These are phyloP conservation scores for Clarias platycephalus DNA, from an alignment of 2,797 vertebrate genomes.

Conservation along the genomic window DNA sequence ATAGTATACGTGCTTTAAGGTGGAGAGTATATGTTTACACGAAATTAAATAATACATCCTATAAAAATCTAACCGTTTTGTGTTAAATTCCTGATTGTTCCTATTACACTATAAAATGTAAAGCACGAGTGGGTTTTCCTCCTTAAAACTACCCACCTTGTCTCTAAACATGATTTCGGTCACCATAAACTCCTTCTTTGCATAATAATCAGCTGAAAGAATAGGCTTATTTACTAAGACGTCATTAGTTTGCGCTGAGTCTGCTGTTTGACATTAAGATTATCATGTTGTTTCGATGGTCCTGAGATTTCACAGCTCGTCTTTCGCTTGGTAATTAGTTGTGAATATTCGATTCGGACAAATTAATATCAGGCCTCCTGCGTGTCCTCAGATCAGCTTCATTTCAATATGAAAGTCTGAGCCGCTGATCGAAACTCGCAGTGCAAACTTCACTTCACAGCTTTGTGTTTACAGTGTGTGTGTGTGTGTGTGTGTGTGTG, in stretches of 20 bases:
- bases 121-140: neutral
- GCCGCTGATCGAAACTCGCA: constrained; percentile 44
- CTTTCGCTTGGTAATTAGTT: constrained; percentile 58
- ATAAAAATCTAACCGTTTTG: neutral
- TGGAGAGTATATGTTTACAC: neutral
- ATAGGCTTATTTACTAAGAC: constrained; percentile 38
- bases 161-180: constrained; percentile 42
- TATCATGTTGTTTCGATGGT: constrained; percentile 70
- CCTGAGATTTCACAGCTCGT: constrained; percentile 59
- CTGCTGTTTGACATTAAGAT: constrained; percentile 69
- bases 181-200: constrained; percentile 56
- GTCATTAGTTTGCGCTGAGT: constrained; percentile 63
- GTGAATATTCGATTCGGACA: constrained; percentile 55
- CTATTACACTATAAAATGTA: neutral
- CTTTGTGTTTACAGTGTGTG: neutral
- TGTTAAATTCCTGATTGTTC: neutral
- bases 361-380: constrained; percentile 49
- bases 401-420: constrained; percentile 47
- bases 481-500: too few species aligned
- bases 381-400: neutral
- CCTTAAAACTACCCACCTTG: constrained; percentile 4
- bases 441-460: neutral
- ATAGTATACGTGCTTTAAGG: neutral
- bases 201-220: constrained; percentile 61
- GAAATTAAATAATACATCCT: neutral